Base-by-base conservation (phyloP, 2,113 vertebrate genomes). In the Channa maculata region DNA sequence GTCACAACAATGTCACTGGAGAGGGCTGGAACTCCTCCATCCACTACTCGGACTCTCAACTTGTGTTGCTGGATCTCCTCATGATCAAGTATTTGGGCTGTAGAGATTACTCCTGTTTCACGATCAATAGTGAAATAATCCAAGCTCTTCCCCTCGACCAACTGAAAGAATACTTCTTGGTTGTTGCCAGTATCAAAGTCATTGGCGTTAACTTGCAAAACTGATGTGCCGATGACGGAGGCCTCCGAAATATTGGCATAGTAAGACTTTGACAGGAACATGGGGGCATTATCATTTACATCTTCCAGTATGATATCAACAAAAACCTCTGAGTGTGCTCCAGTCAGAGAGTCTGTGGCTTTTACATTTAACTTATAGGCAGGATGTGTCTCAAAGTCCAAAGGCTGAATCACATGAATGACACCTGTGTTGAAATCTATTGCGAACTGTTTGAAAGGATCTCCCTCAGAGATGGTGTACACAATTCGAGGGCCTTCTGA, bases 371-470 rank as follows among this genome's bases (percentile, higher is more conserved):
- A 87, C 67, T 98, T 99, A 73, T 99, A 99, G 8, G 98, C 97
- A 9, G 98, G 97, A 74, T 98, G 98, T 8, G 93, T 94, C 84
- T 99, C 98, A 73, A 99, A 99, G 88, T 99, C 97, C 77, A 99
- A 89, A 44, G 95, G 92, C 3, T 95, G 94, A 52, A 96, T 75
- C 37, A 98, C 95, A 55, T 94, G 95, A 79, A 99, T 93, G 0
- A 98, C 97, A 5, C 98, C 98, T 2, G 98, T 98, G 92, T 98
- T 97, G 86, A 99, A 99, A 88, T 98, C 96, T 57, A 99, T 93
- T 1, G 95, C 94, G 79, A 99, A 99, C 77, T 99, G 98, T 87
- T 89, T 94, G 62, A 98, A 96, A 71, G 97, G 97, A 85, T 99
- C 97, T 12, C 98, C 98, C 14, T 97, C 97, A 0, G 95, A 93